Base-by-base conservation (phyloP, 2,888 invertebrate species). In the Zele albiditarsus region DNA sequence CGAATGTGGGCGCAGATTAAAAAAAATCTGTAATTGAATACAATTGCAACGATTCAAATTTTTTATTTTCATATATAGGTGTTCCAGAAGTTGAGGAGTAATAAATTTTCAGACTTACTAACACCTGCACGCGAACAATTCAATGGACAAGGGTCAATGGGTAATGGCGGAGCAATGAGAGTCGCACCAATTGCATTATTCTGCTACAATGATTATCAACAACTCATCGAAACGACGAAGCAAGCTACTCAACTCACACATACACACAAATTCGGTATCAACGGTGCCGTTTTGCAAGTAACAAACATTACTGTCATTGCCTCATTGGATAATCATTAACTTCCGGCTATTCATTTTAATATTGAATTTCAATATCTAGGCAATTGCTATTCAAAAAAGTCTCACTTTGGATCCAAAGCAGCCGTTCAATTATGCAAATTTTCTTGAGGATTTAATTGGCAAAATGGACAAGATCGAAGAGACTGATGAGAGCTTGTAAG, bases 121-220 rank as follows among this genome's bases (percentile, higher is more conserved):
- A 89, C 88, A 68, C 94, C 95, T 33, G 94, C 94, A 2, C 90
- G 85, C 67, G 90, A 92, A 80, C 94, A 94, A 84, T 95, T 94
- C 86, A 86, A 90, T 81, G 94, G 95, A 2, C 76, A 82, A 77
- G 95, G 95, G 0, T 95, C 94, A 1, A 94, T 91, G 88, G 95
- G 95, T n/a, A 95, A 95, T 88, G 95, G 95, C 1, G 94, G 93
- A 62, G 94, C 94, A 0, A 95, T 95, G 95, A 90, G 95, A 82
- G 90, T 94, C 31, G 89, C 93, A 27, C 95, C 95, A 1, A 88
- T 94, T 57, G 92, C 93, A 0, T 86, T 95, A 62, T 94, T 92
- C 86, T 92, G 90, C 79, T 89, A 91, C 75, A 89, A 90, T 73
- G 89, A 91, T 78, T 90, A 91, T 74, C 84, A 91, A 63, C 83